Evolutionary conservation across 2,797 vertebrate genomes (phyloP).

Genomic region (Falco berigora): DNA sequence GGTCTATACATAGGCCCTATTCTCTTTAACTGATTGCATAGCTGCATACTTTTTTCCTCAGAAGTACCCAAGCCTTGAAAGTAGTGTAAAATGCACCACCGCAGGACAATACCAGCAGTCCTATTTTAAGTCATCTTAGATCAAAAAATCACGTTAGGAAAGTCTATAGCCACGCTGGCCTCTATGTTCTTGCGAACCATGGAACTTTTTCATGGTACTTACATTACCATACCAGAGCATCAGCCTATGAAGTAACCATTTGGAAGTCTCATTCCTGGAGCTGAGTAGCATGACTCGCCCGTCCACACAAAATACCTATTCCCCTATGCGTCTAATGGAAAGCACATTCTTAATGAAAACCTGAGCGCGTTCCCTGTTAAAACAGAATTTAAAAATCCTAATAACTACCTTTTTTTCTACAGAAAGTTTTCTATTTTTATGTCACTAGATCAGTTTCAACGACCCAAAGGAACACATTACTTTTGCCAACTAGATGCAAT

Average conservation of each 20-base stretch:
- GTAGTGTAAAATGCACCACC: not conserved
- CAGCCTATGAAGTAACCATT: not conserved
- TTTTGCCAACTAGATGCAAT: not conserved
- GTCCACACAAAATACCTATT: rapidly evolving
- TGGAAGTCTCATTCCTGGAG: not conserved
- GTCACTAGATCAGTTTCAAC: not conserved
- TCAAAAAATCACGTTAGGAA: not conserved
- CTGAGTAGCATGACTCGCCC: rapidly evolving
- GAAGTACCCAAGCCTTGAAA: not conserved
- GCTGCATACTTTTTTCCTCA: not conserved
- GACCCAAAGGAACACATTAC: not conserved
- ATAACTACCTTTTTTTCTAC: rapidly evolving
- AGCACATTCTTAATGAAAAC: not conserved
- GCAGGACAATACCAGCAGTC: not conserved
- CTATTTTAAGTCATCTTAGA: not conserved
- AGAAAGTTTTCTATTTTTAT: not conserved
- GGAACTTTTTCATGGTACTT: not conserved
- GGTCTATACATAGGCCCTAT: not conserved
- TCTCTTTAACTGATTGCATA: not conserved
- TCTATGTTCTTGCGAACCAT: not conserved
- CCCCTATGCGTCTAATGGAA: not conserved
- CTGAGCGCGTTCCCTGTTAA: rapidly evolving
- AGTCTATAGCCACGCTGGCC: rapidly evolving
- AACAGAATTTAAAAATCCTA: rapidly evolving
- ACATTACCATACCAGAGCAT: not conserved